phyloP scores from a whole-genome alignment of 2,113 vertebrate genomes.

The Melanotaenia duboulayi region DNA sequence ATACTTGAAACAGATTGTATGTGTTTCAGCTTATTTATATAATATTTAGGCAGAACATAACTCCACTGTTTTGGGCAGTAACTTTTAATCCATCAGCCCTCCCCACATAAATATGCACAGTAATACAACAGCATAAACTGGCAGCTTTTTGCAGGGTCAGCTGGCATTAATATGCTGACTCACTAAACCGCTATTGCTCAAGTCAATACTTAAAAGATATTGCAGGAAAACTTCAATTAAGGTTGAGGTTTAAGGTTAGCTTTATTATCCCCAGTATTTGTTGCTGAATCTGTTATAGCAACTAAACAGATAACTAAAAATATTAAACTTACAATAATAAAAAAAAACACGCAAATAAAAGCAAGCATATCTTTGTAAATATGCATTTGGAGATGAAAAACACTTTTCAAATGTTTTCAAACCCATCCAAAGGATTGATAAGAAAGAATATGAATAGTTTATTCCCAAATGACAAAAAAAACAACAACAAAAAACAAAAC shows the following conservation, averaged over 20 bases:
- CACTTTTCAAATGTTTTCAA: no score
- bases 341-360: no score
- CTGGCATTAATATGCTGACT: background rate
- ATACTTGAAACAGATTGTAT: slow-evolving; percentile 1
- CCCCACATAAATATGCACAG: slow-evolving; percentile 17
- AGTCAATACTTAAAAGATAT: no score
- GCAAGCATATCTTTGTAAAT: no score
- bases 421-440: no score
- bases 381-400: no score
- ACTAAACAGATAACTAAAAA: background rate
- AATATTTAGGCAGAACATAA: slow-evolving; percentile 12
- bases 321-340: background rate
- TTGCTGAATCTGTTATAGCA: background rate
- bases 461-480: no score
- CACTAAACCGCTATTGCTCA: background rate
- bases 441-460: no score
- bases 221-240: background rate
- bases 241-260: no score
- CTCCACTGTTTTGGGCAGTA: background rate
- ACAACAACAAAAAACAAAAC: no score
- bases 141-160: background rate
- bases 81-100: background rate
- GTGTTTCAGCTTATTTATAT: slow-evolving; percentile 11
- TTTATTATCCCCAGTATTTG: no score
- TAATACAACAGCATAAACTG: background rate